phyloP scores from a whole-genome alignment of 2,113 vertebrate species.

The Camelus dromedarius region DNA sequence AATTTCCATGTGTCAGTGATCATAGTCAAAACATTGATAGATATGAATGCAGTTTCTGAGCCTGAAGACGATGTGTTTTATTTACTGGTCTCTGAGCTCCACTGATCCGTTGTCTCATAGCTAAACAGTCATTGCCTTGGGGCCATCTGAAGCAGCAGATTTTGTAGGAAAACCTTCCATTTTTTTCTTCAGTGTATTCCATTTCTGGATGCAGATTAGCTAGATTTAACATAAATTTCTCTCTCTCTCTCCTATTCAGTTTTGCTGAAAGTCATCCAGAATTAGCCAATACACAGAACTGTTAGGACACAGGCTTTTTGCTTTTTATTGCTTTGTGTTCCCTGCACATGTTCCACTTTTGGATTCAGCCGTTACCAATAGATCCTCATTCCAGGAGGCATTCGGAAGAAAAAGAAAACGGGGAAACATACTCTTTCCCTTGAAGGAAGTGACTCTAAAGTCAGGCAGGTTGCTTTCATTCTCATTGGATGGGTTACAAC shows the following conservation, averaged over 20 bases:
- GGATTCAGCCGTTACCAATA: neutral
- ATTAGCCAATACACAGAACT: no score
- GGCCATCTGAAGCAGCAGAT: neutral
- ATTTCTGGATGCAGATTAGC: neutral
- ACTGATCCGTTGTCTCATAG: neutral
- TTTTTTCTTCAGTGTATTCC: neutral
- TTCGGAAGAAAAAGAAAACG: neutral
- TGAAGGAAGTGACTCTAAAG: neutral
- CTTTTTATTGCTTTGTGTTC: neutral
- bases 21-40: neutral
- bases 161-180: neutral
- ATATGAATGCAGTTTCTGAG: neutral
- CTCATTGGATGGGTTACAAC: no score
- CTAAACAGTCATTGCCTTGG: neutral
- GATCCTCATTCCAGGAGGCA: neutral
- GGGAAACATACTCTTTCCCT: accelerated
- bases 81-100: neutral
- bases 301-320: neutral
- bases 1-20: neutral
- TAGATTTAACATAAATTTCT: neutral
- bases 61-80: neutral
- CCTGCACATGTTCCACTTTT: neutral
- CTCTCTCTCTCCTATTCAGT: neutral
- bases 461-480: accelerated
- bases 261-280: neutral